Conservation (phyloP, 1,140 invertebrate genomes). For the Aphis craccivora region DNA sequence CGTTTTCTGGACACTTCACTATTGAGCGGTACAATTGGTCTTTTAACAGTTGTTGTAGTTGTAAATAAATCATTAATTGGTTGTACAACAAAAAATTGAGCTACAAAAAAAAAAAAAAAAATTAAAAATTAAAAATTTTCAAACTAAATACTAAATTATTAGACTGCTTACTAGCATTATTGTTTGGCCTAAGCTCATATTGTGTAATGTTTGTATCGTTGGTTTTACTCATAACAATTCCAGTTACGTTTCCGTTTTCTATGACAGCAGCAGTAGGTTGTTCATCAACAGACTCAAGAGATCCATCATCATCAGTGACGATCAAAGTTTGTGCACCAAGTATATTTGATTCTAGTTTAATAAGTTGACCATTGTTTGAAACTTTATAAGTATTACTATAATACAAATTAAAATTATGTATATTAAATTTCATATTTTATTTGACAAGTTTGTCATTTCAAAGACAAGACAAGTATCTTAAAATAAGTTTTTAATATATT, state of each 20-base stretch:
- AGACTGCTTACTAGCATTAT: conserved; percentile 27
- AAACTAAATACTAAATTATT: background rate
- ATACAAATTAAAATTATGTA: background rate
- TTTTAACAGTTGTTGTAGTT: conserved; percentile 39
- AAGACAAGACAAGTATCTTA: background rate
- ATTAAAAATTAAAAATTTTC: background rate
- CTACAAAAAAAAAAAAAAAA: background rate
- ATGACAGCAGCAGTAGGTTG: conserved; percentile 33
- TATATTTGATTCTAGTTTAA: conserved; percentile 53
- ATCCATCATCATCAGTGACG: conserved; percentile 49
- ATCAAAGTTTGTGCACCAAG: conserved; percentile 36
- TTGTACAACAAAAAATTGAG: conserved; percentile 54
- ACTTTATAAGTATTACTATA: conserved; percentile 48
- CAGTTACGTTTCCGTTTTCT: conserved; percentile 45
- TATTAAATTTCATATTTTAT: background rate
- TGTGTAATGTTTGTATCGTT: conserved; percentile 45
- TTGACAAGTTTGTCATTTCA: background rate
- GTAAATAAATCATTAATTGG: conserved; percentile 55
- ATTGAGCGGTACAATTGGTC: conserved; percentile 48
- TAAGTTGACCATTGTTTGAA: conserved; percentile 22
- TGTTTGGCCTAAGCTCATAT: conserved; percentile 41
- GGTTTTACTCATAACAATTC: conserved; percentile 48
- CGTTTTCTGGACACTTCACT: conserved; percentile 46
- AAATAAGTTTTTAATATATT: background rate
- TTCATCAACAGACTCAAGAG: conserved; percentile 42